Conservation (phyloP, 2,797 vertebrate genomes). For the Naso thynnoides region DNA sequence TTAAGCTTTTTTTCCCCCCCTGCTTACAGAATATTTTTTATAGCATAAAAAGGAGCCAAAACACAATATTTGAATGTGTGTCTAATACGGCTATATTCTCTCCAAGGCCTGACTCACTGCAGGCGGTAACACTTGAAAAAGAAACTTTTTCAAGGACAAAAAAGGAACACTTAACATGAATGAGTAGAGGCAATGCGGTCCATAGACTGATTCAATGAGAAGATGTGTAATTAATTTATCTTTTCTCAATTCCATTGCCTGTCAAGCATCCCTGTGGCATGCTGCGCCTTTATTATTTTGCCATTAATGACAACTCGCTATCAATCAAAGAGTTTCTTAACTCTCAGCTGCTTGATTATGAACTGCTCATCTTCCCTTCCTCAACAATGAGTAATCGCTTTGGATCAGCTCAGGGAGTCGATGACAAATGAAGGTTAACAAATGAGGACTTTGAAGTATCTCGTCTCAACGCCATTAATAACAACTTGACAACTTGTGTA, state of each 20-base stretch:
- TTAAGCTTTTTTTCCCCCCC: not conserved
- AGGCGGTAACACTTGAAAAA: conserved; percentile 31
- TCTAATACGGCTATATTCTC: conserved; percentile 9
- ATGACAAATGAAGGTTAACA: conserved; percentile 67
- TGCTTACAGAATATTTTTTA: not conserved
- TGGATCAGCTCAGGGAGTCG: conserved; percentile 57
- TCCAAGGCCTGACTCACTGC: conserved; percentile 16
- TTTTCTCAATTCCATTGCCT: conserved; percentile 58
- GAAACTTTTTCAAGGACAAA: conserved; percentile 66
- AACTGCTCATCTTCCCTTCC: conserved; percentile 65
- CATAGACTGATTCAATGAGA: conserved; percentile 57
- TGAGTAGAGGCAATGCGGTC: conserved; percentile 19
- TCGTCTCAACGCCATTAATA: conserved; percentile 54
- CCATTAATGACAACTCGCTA: conserved; percentile 77
- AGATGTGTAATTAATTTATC: conserved; percentile 75
- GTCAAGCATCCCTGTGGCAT: conserved; percentile 67
- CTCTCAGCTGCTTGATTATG: conserved; percentile 66
- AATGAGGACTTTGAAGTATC: conserved; percentile 60
- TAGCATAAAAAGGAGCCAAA: conserved; percentile 12
- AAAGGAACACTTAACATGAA: conserved; percentile 47
- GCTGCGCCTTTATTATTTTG: conserved; percentile 77
- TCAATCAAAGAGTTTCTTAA: conserved; percentile 75
- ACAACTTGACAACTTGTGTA: conserved; percentile 25
- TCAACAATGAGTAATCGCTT: conserved; percentile 70
- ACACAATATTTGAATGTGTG: conserved; percentile 3